Evolutionary conservation across 2,888 invertebrate genomes (phyloP).

Genomic region (Merodon equestris): DNA sequence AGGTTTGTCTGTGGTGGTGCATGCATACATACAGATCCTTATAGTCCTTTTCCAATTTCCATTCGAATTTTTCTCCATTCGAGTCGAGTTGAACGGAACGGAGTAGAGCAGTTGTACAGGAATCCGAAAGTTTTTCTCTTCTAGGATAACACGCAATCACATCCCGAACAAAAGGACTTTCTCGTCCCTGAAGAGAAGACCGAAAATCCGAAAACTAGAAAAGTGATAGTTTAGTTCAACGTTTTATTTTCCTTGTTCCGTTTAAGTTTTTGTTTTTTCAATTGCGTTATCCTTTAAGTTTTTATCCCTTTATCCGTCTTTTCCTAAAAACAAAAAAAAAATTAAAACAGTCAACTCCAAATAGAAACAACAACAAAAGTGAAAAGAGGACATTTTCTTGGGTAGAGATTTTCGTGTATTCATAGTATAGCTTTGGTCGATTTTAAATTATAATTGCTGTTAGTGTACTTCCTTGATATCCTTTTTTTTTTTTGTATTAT

Average conservation of each 20-base stretch:
- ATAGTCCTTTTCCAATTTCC: slow-evolving; percentile 40
- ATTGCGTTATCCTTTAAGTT: slow-evolving; percentile 22
- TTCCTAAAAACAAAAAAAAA: slow-evolving; percentile 10
- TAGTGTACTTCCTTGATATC: not conserved
- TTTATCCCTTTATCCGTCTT: slow-evolving; percentile 9
- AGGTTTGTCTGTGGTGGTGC: too few species aligned
- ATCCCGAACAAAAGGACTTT: slow-evolving; percentile 49
- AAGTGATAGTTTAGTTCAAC: slow-evolving; percentile 43
- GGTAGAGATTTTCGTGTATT: not conserved
- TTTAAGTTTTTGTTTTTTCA: slow-evolving; percentile 28
- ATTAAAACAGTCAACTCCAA: too few species aligned
- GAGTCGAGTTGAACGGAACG: too few species aligned
- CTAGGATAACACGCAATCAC: slow-evolving; percentile 38
- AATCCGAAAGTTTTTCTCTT: slow-evolving; percentile 46
- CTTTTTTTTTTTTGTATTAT: slow-evolving; percentile 18
- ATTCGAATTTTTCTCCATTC: slow-evolving; percentile 27
- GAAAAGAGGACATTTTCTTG: not conserved
- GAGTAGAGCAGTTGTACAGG: slow-evolving; percentile 1
- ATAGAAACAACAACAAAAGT: not conserved
- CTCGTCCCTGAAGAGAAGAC: slow-evolving; percentile 49
- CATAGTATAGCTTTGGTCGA: not conserved
- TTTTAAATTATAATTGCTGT: slow-evolving; percentile 1
- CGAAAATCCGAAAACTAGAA: slow-evolving; percentile 34
- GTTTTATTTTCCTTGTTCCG: slow-evolving; percentile 39
- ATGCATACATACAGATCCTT: not conserved